Conservation (phyloP, 2,113 vertebrate species). For the Phoenicopterus ruber region DNA sequence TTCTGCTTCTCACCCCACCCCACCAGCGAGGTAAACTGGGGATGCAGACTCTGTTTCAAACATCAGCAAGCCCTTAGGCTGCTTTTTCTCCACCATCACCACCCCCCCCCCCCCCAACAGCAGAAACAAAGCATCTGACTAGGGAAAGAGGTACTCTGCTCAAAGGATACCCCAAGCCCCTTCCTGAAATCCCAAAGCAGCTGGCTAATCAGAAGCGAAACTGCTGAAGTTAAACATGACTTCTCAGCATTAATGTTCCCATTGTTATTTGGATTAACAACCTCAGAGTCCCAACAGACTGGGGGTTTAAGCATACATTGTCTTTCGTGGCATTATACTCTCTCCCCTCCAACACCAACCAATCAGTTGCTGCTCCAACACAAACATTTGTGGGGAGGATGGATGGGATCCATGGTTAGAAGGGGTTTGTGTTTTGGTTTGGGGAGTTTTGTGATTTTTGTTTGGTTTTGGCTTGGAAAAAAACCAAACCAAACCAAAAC, state of each 20-base stretch:
- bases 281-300: not conserved
- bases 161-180: not conserved
- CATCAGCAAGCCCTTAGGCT: not conserved
- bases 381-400: not conserved
- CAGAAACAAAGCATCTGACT: not conserved
- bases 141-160: not conserved
- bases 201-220: not conserved
- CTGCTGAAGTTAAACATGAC: not conserved
- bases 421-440: not conserved
- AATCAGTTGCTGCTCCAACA: not conserved
- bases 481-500: no score
- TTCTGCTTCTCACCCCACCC: no score
- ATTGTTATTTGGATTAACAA: not conserved
- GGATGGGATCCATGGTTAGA: not conserved
- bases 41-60: not conserved
- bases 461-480: not conserved
- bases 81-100: not conserved
- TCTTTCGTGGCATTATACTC: not conserved
- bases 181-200: not conserved
- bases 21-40: no score
- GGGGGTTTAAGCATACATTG: not conserved
- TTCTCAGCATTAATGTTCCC: not conserved
- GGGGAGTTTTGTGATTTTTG: not conserved
- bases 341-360: not conserved
- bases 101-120: fast-evolving